Base-by-base conservation (phyloP, 2,113 vertebrate genomes). In the Scopus umbretta region DNA sequence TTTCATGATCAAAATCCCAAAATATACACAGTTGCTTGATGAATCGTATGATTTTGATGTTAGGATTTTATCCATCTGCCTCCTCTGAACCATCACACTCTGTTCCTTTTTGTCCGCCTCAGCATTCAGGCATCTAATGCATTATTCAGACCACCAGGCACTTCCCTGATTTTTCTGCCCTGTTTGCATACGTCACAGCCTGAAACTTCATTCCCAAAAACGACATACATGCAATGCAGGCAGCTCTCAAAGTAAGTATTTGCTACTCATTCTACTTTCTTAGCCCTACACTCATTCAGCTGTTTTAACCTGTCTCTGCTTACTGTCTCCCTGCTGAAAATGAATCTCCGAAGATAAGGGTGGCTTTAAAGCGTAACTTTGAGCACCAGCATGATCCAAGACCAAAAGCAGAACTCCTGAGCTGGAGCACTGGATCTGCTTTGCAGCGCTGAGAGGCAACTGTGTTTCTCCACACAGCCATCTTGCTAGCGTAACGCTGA, bases 61-160 rank as follows among this genome's bases (percentile, higher is more conserved):
- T 10, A 2, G 49, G 72, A 76, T 43, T 88, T 73, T 7, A 80
- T 80, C 94, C 88, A 94, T 93, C 95, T 94, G 92, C 53, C 95
- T 96, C 52, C 78, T 86, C 86, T 72, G 80, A 92, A 40, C 65
- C 92, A 50, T 8, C 88, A 47, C 89, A 36, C 42, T 16, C 87
- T 84, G 67, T 32, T 91, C 67, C 89, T 67, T 38, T 78, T 55
- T 14, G 53, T 29, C 75, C 4, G 3, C 79, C 75, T 73, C 80
- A 86, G 86, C 59, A 30, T 27, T 30, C 80, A 80, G 71, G 32
- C 85, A 63, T 43, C 75, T 74, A 40, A 92, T 30, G 8, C 72
- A 63, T 88, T 80, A 94, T 86, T 94, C 94, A 95, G 75, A 80
- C 49, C 79, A 78, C 53, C 88, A 67, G 83, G 76, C 78, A 78